Evolutionary conservation across 2,113 vertebrate species (phyloP).

Genomic region (Etia nguti): DNA sequence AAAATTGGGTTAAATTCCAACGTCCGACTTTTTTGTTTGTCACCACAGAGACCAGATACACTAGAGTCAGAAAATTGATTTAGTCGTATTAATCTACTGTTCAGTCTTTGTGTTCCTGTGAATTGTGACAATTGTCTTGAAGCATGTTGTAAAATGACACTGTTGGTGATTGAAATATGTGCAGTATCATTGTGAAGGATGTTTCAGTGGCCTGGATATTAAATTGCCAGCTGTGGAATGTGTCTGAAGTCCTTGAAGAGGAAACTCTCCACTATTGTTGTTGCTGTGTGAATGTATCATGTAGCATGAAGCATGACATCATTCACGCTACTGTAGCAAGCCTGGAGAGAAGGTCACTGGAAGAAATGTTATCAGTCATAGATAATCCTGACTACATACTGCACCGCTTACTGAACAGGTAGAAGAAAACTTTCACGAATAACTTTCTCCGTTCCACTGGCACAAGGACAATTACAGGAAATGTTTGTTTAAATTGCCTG

Average conservation of each 20-base stretch:
- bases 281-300: background rate
- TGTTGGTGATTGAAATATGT: background rate
- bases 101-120: background rate
- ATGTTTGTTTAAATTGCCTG: background rate
- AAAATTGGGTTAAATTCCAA: background rate
- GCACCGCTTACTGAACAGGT: background rate
- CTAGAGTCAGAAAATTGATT: background rate
- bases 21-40: background rate
- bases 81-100: accelerated
- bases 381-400: background rate
- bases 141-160: background rate
- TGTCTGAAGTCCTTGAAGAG: background rate
- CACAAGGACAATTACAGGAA: background rate
- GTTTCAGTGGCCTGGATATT: background rate
- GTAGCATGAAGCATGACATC: background rate
- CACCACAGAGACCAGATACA: background rate
- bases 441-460: background rate
- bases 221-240: background rate
- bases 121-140: background rate
- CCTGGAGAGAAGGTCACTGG: background rate
- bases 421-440: background rate
- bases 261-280: background rate
- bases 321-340: accelerated
- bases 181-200: background rate
- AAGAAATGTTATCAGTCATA: background rate